phyloP scores from a whole-genome alignment of 2,797 vertebrate genomes.

The Poecilia velifera region DNA sequence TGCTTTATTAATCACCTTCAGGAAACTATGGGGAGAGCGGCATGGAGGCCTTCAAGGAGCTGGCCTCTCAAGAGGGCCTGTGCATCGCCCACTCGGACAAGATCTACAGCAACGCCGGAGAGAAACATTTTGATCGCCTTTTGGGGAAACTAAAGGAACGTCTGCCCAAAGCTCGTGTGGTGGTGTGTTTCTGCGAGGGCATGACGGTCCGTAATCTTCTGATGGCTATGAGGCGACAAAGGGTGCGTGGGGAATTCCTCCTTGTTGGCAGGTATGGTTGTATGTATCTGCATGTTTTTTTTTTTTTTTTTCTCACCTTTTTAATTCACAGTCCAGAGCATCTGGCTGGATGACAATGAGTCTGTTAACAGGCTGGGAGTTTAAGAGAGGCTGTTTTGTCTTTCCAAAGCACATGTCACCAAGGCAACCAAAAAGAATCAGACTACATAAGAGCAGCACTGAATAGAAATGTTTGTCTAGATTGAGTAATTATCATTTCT shows the following conservation, averaged over 20 bases:
- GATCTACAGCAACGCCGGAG: conserved; percentile 98
- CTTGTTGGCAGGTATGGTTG: conserved; percentile 92
- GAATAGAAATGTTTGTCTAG: conserved; percentile 65
- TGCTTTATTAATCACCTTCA: conserved; percentile 60
- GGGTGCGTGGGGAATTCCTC: conserved; percentile 91
- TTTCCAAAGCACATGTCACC: conserved; percentile 73
- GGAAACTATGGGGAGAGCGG: conserved; percentile 99
- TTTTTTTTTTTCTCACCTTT: neutral
- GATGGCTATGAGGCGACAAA: conserved; percentile 93
- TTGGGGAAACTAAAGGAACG: conserved; percentile 93
- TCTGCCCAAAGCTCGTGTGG: conserved; percentile 94
- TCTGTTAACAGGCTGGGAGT: conserved; percentile 28
- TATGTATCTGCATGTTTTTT: neutral
- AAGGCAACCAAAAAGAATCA: conserved; percentile 77
- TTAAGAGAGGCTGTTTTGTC: conserved; percentile 32
- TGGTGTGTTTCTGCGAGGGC: conserved; percentile 98
- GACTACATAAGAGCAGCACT: conserved; percentile 56
- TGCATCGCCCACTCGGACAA: conserved; percentile 99
- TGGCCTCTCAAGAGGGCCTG: conserved; percentile 93
- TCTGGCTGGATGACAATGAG: conserved; percentile 15
- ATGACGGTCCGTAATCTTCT: conserved; percentile 97
- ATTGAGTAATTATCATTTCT: conserved; percentile 76
- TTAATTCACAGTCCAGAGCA: conserved; percentile 25
- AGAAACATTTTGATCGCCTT: conserved; percentile 95
- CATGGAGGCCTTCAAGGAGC: conserved; percentile 98